Base-by-base conservation (phyloP, 2,888 invertebrate species). In the Tanypteryx hageni region DNA sequence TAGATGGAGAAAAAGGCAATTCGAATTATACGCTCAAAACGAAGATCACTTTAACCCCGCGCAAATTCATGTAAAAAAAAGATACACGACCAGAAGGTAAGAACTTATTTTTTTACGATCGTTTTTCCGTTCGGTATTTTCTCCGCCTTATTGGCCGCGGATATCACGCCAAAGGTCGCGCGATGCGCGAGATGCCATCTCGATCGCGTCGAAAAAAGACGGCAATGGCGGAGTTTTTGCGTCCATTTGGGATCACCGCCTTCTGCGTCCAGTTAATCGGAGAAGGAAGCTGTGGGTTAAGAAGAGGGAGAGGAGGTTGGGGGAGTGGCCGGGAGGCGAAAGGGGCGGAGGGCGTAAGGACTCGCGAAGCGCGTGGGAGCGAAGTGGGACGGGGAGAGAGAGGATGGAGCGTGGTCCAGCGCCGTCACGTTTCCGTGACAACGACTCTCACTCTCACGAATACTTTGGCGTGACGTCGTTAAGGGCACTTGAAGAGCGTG, bases 391-490 rank as follows among this genome's bases (percentile, higher is more conserved):
- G 82, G 9, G 31, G 31, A 13, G 16, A 44, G 27, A 27, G 5
- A 31, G 82, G 81, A 82, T 27, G 44, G 82, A 82, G 31, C 82
- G 82, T 56, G 86, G 86, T 86, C 86, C 86, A 86, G 86, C 85
- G 16, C 22, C 85, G 85, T 61, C 86, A 86, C 86, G 86, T 86
- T 58, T 27, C 61, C 85, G 13, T 59, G 59, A 86, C 85, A 64
- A 9, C 44, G 64, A 89, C 89, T 89, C 89, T 89, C 89, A 89
- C 89, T 89, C 89, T 89, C 89, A 11, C 44, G 68, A 13, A 22
- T 22, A 13, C 18, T 64, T 64, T n/a, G 83, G 82, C 82, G 31
- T 82, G 82, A 82, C 82, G 82, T 82, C 82, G 82, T 82, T 82
- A 82, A 44, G 31, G 82, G 82, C 61, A 18, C 83, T 44, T 83